Evolutionary conservation across 2,113 vertebrate genomes (phyloP), one percentile per base, ranked within the genome.

Genomic region (Silurus asotus): DNA sequence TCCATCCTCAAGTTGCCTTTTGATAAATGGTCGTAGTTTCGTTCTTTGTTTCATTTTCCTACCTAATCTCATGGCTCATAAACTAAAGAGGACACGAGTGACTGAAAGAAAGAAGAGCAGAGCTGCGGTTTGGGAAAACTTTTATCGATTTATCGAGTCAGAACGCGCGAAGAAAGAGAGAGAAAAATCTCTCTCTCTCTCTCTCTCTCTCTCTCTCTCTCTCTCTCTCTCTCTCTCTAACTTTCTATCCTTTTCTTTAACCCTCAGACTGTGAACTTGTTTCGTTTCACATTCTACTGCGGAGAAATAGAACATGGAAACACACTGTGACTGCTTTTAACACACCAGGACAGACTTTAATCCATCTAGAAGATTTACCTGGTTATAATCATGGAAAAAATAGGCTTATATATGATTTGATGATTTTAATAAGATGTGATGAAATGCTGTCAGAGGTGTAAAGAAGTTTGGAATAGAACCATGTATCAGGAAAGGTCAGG

Each of bases 1-100:
- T 58, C 76, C 72, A 48, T 80, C 92, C 91, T 89, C 89, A 89
- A 90, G 90, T 90, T 90, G 77, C 82, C 82, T 89, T 89, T 88
- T 92, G 92, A 91, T 91, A 88, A 88, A 92, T 90, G 88, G 77
- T 74, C 78, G 67, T 64, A 81, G 85, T 90, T 92, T 92, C 92
- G 89, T 92, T 92, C 93, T 90, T 94, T 94, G 94, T 94, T 95
- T 95, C 96, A 95, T 95, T 94, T 93, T 93, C 96, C 93, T 96
- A 97, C 97, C 96, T 97, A 97, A 98, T 98, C 96, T 98, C 97
- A 98, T 96, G 97, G 95, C 94, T 96, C 97, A 99, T 99, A 97
- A 98, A 99, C 95, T 96, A 96, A 96, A 95, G 95, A 93, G 95
- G 96, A 94, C 92, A 94, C 94, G 94, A 95, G 96, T 97, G 88